These are phyloP conservation scores for Xyrauchen texanus DNA, from an alignment of 2,113 vertebrate genomes.

Conservation along the genomic window DNA sequence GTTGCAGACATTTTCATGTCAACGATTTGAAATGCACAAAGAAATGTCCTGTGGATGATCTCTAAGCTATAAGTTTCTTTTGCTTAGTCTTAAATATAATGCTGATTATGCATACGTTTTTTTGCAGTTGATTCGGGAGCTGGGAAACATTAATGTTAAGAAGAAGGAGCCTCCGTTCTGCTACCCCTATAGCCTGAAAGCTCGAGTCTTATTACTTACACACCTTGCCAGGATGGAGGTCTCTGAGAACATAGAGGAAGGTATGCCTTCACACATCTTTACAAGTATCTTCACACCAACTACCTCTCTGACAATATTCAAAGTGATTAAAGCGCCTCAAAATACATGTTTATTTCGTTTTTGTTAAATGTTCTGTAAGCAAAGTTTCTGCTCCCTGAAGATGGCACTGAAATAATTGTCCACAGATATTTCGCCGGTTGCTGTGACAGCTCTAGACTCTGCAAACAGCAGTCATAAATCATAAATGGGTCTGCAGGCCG, in stretches of 20 bases:
- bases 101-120: neutral
- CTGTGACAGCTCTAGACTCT: too few relatives aligned
- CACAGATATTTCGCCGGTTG: too few relatives aligned
- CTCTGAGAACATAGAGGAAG: conserved; percentile 92
- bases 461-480: too few relatives aligned
- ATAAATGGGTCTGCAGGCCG: too few relatives aligned
- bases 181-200: conserved; percentile 96
- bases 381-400: too few relatives aligned
- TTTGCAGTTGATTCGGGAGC: conserved; percentile 90
- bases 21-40: neutral
- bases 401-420: too few relatives aligned
- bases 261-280: conserved; percentile 66
- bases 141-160: conserved; percentile 97
- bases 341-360: too few relatives aligned
- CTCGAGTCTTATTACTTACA: conserved; percentile 88
- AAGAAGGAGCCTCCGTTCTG: conserved; percentile 98
- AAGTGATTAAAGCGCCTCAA: too few relatives aligned
- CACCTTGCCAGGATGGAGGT: conserved; percentile 94
- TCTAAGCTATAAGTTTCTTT: too few relatives aligned
- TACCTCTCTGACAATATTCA: too few relatives aligned
- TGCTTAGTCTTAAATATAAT: neutral
- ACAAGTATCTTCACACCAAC: neutral
- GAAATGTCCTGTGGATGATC: neutral
- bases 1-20: neutral
- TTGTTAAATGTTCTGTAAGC: too few relatives aligned